Conservation (phyloP, 2,888 invertebrate genomes). For the Tinea semifulvella region DNA sequence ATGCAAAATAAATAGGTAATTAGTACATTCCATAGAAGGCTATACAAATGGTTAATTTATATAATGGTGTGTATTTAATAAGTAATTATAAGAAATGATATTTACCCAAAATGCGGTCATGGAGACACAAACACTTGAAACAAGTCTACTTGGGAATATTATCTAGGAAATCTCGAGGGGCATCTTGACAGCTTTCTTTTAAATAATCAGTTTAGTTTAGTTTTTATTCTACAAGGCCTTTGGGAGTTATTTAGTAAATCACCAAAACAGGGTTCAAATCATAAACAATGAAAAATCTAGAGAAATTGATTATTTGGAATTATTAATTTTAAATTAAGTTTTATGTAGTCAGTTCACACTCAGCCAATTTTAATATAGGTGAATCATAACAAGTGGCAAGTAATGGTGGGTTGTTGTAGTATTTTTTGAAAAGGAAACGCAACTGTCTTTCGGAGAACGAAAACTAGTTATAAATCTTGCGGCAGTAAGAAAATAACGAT, state of each 20-base stretch:
- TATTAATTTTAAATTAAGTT: no score
- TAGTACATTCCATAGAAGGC: conserved; percentile 59
- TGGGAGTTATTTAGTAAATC: background rate
- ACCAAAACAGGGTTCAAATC: background rate
- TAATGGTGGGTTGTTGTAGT: no score
- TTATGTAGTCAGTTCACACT: no score
- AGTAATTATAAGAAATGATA: conserved; percentile 53
- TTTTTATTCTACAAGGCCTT: background rate
- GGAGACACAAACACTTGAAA: conserved; percentile 51
- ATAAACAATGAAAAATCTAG: background rate
- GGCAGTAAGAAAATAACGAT: no score
- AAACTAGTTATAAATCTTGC: no score
- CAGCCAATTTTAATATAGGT: no score
- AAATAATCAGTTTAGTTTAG: conserved; percentile 3
- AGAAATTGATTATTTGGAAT: no score
- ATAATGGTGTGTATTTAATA: conserved; percentile 11
- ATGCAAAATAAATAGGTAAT: conserved; percentile 40
- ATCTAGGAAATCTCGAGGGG: conserved; percentile 43
- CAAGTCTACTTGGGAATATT: background rate
- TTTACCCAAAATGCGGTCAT: conserved; percentile 62
- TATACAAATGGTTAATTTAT: conserved; percentile 23
- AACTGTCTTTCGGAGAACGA: no score
- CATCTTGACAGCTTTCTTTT: conserved; percentile 65
- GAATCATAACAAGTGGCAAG: no score
- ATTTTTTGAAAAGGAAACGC: no score